Evolutionary conservation across 2,797 vertebrate genomes (phyloP).

Genomic region (Galagoides demidoff): DNA sequence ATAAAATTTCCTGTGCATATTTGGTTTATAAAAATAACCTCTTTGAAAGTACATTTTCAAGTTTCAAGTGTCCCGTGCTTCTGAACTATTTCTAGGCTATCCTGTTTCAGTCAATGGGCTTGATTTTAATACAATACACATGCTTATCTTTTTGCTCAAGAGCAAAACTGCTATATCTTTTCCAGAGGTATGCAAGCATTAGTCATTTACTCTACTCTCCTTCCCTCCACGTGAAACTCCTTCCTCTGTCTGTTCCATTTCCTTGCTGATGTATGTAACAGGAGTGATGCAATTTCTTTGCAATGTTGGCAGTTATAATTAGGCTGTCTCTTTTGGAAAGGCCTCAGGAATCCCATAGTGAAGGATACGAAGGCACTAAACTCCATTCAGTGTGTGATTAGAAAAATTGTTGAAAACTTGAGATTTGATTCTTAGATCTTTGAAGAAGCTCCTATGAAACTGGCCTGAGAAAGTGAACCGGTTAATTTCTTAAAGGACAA

Average conservation of each 20-base stretch:
- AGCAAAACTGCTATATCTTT: slow-evolving; percentile 66
- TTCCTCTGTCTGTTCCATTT: slow-evolving; percentile 75
- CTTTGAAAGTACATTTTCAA: slow-evolving; percentile 78
- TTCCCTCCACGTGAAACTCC: slow-evolving; percentile 31
- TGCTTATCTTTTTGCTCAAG: slow-evolving; percentile 74
- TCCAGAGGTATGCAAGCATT: slow-evolving; percentile 61
- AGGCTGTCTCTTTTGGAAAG: slow-evolving; percentile 38
- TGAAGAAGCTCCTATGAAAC: background rate
- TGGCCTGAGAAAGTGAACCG: background rate
- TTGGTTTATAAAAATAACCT: slow-evolving; percentile 82
- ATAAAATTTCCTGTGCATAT: slow-evolving; percentile 78
- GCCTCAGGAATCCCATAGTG: background rate
- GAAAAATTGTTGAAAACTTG: background rate
- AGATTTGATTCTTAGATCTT: slow-evolving; percentile 19
- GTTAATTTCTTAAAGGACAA: background rate
- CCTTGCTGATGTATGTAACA: slow-evolving; percentile 61
- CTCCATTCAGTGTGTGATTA: background rate
- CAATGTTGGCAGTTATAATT: slow-evolving; percentile 32
- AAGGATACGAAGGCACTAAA: background rate
- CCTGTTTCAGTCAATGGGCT: slow-evolving; percentile 73
- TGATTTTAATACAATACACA: slow-evolving; percentile 69
- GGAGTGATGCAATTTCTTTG: slow-evolving; percentile 42
- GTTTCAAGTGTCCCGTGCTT: slow-evolving; percentile 70
- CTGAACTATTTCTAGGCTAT: slow-evolving; percentile 83
- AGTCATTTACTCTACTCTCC: slow-evolving; percentile 55